phyloP scores from a whole-genome alignment of 2,113 vertebrate genomes.

The Accipiter virgatus region DNA sequence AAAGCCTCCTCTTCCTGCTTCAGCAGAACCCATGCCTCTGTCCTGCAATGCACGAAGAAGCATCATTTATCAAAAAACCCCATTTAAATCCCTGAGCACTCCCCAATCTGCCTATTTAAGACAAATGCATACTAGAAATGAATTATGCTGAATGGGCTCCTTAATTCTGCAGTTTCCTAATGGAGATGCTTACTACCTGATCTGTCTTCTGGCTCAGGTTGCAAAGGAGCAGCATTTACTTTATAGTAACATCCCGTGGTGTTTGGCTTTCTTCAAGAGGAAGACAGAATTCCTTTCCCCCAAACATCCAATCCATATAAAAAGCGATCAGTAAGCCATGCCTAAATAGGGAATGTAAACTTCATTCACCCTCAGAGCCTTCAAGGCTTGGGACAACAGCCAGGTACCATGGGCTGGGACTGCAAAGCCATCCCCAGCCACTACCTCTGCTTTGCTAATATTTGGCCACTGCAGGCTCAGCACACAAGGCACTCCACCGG shows the following conservation, averaged over 20 bases:
- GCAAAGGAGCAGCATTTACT: background rate
- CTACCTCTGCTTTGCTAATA: background rate
- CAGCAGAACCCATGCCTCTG: background rate
- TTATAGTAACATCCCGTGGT: background rate
- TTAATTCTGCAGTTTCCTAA: background rate
- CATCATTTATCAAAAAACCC: background rate
- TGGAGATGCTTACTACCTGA: background rate
- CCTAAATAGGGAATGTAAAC: background rate
- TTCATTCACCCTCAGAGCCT: background rate
- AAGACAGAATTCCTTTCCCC: background rate
- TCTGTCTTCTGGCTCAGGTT: background rate
- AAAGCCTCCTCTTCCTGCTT: background rate
- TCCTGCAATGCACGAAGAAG: background rate
- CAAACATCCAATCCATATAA: background rate
- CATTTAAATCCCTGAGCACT: background rate
- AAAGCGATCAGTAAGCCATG: background rate
- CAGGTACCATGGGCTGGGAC: background rate
- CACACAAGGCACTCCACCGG: rapidly evolving
- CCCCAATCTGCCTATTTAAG: background rate
- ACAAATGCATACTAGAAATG: rapidly evolving
- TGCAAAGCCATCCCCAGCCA: background rate
- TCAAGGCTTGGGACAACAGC: background rate
- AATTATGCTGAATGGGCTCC: background rate
- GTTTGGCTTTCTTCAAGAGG: background rate
- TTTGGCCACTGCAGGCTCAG: background rate